Conservation (phyloP, 2,888 invertebrate species). For the Lumbricus terrestris region DNA sequence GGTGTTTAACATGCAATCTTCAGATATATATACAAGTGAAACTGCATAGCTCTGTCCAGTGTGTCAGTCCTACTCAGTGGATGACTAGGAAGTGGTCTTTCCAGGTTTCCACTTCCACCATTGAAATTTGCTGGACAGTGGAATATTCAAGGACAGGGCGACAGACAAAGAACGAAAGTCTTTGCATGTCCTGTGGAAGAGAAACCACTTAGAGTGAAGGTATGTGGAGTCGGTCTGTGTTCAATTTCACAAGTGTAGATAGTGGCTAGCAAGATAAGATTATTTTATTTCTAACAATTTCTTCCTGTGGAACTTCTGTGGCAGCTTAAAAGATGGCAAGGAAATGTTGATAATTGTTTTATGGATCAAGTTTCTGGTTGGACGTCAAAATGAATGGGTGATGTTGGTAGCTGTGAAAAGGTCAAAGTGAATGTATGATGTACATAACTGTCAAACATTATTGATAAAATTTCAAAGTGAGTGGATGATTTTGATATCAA, state of each 20-base stretch:
- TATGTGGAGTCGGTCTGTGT: slow-evolving; percentile 34
- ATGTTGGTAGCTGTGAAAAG: too few relatives aligned
- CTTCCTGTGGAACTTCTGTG: too few relatives aligned
- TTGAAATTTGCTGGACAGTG: slow-evolving; percentile 47
- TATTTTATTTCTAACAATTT: neutral
- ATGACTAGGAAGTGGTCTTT: slow-evolving; percentile 14
- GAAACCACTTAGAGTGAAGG: slow-evolving; percentile 46
- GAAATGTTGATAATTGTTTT: too few relatives aligned
- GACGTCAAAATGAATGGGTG: too few relatives aligned
- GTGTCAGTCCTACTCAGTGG: neutral
- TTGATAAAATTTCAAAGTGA: too few relatives aligned
- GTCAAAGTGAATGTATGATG: too few relatives aligned
- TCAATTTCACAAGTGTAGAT: neutral
- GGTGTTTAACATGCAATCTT: too few relatives aligned
- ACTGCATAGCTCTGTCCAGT: neutral
- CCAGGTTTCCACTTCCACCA: slow-evolving; percentile 49
- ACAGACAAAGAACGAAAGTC: slow-evolving; percentile 35
- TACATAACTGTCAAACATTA: too few relatives aligned
- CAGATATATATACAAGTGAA: neutral
- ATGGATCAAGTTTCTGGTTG: too few relatives aligned
- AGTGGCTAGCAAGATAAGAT: neutral
- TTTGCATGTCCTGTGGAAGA: slow-evolving; percentile 49
- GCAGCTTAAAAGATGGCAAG: too few relatives aligned
- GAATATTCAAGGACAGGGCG: slow-evolving; percentile 43
- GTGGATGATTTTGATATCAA: too few relatives aligned